These are phyloP conservation scores for Nothura maculosa DNA, from an alignment of 2,797 vertebrate genomes.

Conservation along the genomic window DNA sequence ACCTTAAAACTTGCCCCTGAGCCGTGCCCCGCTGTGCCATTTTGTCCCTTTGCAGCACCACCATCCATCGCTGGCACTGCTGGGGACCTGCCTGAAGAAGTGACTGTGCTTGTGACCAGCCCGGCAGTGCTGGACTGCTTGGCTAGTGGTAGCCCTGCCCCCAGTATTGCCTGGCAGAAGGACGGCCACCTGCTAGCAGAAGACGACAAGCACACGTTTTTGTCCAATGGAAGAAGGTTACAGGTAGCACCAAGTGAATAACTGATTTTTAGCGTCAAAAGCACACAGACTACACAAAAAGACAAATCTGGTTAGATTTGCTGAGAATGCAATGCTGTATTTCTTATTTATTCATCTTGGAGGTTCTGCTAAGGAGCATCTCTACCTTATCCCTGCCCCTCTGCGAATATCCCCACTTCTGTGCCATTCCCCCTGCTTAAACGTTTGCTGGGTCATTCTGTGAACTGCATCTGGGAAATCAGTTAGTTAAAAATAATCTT, in stretches of 20 bases:
- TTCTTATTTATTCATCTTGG: background rate
- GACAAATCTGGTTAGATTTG: background rate
- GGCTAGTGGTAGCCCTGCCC: constrained; percentile 88
- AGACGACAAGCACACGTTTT: constrained; percentile 76
- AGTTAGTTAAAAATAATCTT: background rate
- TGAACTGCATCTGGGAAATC: background rate
- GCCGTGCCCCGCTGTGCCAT: background rate
- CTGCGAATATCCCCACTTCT: background rate
- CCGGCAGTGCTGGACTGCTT: constrained; percentile 87
- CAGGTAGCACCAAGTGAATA: constrained; percentile 81
- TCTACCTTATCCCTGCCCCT: background rate
- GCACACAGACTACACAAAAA: background rate
- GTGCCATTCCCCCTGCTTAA: background rate
- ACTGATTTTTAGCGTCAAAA: background rate
- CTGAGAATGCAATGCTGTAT: background rate
- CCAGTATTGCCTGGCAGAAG: constrained; percentile 91
- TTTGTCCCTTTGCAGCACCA: constrained; percentile 83
- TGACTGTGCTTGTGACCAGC: constrained; percentile 87
- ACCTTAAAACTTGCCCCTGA: background rate
- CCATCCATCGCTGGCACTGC: constrained; percentile 87
- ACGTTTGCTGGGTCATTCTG: background rate
- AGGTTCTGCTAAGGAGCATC: background rate
- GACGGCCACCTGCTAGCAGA: constrained; percentile 84
- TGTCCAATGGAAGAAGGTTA: constrained; percentile 88
- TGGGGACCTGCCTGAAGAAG: constrained; percentile 86